Evolutionary conservation across 2,113 vertebrate genomes (phyloP).

Genomic region (Phaethornis superciliosus): DNA sequence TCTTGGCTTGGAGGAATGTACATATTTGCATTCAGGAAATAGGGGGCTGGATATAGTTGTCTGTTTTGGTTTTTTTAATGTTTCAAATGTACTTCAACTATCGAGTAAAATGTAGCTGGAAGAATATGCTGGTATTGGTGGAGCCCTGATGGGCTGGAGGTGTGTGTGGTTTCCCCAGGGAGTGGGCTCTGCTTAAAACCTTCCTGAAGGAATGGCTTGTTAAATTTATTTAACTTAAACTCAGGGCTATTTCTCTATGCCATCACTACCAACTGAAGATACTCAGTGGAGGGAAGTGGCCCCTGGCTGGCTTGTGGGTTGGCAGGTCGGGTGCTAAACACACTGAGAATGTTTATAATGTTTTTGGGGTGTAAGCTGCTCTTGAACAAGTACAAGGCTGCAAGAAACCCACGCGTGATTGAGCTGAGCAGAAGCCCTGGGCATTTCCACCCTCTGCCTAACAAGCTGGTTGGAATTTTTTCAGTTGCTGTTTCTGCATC

Average conservation of each 20-base stretch:
- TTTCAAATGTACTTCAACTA: conserved; percentile 41
- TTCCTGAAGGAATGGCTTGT: not conserved
- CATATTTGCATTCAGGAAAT: conserved; percentile 70
- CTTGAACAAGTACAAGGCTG: not conserved
- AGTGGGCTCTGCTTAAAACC: not conserved
- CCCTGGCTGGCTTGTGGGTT: not conserved
- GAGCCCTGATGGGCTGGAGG: not conserved
- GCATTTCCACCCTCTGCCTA: not conserved
- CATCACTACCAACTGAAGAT: fast-evolving
- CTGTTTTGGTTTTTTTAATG: conserved; percentile 8
- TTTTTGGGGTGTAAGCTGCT: not conserved
- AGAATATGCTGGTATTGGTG: not conserved
- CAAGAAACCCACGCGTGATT: fast-evolving
- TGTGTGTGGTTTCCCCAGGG: fast-evolving
- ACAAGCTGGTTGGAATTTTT: not conserved
- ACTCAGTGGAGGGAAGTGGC: fast-evolving
- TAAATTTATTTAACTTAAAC: not conserved
- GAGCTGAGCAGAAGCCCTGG: not conserved
- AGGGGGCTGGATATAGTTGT: conserved; percentile 38
- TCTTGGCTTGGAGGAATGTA: conserved; percentile 57
- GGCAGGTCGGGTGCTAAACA: not conserved
- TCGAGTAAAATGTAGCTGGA: conserved; percentile 26
- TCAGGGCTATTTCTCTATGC: not conserved
- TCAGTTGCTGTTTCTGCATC: not conserved
- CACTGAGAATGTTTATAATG: not conserved